Base-by-base conservation (phyloP, 1,140 invertebrate genomes). In the Bombus turneri region DNA sequence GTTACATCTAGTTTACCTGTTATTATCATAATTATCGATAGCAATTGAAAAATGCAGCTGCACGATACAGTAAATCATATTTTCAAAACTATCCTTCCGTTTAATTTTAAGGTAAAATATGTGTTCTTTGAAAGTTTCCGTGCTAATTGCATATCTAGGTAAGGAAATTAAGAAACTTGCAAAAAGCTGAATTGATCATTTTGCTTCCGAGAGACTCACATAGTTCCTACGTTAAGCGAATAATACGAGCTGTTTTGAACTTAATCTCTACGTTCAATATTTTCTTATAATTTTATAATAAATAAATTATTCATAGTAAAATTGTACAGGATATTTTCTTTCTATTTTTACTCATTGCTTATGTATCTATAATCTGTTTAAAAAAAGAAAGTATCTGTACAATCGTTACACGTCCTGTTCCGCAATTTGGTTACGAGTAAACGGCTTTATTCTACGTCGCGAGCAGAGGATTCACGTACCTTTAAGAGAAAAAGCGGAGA, bases 391-490 rank as follows among this genome's bases (percentile, higher is more conserved):
- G 13, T 53, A 53, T 53, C 28, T 9, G n/a, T 18, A 12, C 18
- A n/a, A 62, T 62, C 57, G 57, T 77, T 25, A 3, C 25, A 5
- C 4, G 1, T 15, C 37, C 28, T 43, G 6, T 64, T 25, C 39
- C n/a, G 37, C 62, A 5, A 64, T 80, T 80, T 75, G 68, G 75
- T 88, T 86, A 83, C 66, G 31, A 22, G 47, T 13, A 76, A 31
- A 66, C 43, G 83, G 43, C n/a, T 18, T 62, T 34, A 53, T 76
- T 72, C 62, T 37, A 34, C 53, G 69, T 22, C 66, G 62, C 76
- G 77, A 87, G 81, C 53, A 53, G 57, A 43, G 73, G 31, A 28
- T 43, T 79, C 77, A 28, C 39, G 64, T 34, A 57, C 59, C 39
- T 41, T 79, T 85, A 84, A 72, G 77, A 75, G 53, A 57, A 80